phyloP scores from a whole-genome alignment of 2,113 vertebrate genomes.

The Camelus dromedarius region DNA sequence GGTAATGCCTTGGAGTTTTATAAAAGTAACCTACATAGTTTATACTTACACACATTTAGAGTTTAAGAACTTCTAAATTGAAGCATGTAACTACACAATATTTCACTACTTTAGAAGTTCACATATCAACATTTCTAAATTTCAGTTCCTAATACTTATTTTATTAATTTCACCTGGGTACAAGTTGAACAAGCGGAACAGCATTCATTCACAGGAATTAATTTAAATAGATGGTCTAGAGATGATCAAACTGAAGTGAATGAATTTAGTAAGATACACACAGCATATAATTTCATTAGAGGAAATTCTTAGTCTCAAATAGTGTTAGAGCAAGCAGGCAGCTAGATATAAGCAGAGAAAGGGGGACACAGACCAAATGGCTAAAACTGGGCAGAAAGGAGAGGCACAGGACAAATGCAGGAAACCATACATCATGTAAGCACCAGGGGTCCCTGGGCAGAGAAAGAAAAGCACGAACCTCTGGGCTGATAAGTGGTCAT shows the following conservation, averaged over 20 bases:
- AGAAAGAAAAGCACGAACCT: too few species aligned
- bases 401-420: too few species aligned
- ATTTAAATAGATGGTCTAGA: neutral
- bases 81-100: neutral
- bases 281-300: constrained; percentile 2
- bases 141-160: neutral
- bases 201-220: neutral
- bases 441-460: too few species aligned
- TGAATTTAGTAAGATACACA: neutral
- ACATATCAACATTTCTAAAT: neutral
- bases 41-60: neutral
- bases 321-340: neutral
- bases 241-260: neutral
- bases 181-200: neutral
- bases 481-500: too few species aligned
- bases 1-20: neutral
- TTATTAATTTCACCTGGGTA: neutral
- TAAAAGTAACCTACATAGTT: neutral
- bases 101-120: neutral
- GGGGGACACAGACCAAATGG: too few species aligned
- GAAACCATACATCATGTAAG: too few species aligned
- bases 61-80: neutral
- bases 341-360: too few species aligned
- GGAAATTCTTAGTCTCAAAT: neutral
- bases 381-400: too few species aligned